These are phyloP conservation scores for Nephrotoma flavescens DNA, from an alignment of 2,888 invertebrate species.

Conservation along the genomic window DNA sequence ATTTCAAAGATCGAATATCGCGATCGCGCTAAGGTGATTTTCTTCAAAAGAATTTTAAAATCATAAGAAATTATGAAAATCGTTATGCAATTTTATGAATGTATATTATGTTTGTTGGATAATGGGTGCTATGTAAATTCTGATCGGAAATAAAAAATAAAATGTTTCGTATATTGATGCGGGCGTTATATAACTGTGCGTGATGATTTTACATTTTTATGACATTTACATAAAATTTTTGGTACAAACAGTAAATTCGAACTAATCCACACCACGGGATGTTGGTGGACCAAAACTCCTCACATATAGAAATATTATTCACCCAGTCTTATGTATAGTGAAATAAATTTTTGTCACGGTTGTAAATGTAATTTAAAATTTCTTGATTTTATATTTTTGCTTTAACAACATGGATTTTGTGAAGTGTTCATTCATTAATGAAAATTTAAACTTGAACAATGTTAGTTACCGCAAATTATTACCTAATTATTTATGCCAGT, in stretches of 20 bases:
- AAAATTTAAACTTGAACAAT: not conserved
- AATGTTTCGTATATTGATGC: not conserved
- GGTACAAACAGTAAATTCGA: too few relatives aligned
- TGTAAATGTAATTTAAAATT: not conserved
- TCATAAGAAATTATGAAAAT: not conserved
- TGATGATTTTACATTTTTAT: too few relatives aligned
- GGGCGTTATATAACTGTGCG: not conserved
- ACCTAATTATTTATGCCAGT: not conserved
- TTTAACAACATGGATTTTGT: not conserved
- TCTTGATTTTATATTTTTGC: not conserved
- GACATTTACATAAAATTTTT: too few relatives aligned
- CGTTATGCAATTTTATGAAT: not conserved
- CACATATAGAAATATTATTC: not conserved
- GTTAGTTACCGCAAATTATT: not conserved
- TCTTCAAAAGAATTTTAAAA: not conserved
- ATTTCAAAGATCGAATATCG: not conserved
- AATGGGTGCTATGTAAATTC: not conserved
- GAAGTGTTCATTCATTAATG: not conserved
- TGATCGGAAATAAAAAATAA: not conserved
- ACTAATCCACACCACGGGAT: too few relatives aligned
- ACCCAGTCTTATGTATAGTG: not conserved
- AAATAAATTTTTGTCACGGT: not conserved
- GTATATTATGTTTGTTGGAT: not conserved
- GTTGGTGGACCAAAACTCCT: too few relatives aligned
- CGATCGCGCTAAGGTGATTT: not conserved